Conservation (phyloP, 2,888 invertebrate genomes). For the Metallyticus violacea region DNA sequence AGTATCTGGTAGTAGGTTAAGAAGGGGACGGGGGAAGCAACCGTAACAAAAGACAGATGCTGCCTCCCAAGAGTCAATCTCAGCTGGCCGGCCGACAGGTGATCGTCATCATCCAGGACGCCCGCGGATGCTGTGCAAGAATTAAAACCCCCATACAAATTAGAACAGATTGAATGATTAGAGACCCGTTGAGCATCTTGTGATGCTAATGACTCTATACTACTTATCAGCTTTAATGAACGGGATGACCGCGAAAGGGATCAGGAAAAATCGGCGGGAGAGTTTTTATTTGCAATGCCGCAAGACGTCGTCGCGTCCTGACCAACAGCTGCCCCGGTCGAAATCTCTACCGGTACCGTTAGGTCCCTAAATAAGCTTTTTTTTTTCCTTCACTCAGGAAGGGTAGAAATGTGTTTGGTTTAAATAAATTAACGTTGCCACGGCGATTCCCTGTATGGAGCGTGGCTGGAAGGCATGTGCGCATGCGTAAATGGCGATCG, state of each 20-base stretch:
- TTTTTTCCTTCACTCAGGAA: neutral
- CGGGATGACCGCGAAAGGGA: neutral
- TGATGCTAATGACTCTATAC: constrained; percentile 7
- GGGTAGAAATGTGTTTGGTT: neutral
- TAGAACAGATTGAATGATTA: constrained; percentile 14
- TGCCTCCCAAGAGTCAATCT: neutral
- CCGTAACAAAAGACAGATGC: neutral
- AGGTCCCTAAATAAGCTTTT: neutral
- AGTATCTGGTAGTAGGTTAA: neutral
- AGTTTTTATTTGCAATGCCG: neutral
- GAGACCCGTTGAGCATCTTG: neutral
- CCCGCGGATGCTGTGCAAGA: neutral
- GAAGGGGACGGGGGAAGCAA: neutral
- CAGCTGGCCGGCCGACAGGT: neutral
- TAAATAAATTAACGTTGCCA: neutral
- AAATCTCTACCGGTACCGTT: neutral
- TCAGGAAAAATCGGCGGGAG: neutral
- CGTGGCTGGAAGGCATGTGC: neutral
- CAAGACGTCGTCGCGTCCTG: neutral
- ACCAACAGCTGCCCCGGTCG: neutral
- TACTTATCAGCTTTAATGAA: constrained; percentile 1
- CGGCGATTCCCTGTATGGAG: neutral
- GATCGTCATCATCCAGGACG: neutral
- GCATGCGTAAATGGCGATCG: neutral
- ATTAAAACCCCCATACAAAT: neutral